A percentile compares a stretch with the other conserved stretches of the same genome.
Evolutionary conservation across 2,113 vertebrate species (phyloP).

Genomic region (Melanocharis versteri): DNA sequence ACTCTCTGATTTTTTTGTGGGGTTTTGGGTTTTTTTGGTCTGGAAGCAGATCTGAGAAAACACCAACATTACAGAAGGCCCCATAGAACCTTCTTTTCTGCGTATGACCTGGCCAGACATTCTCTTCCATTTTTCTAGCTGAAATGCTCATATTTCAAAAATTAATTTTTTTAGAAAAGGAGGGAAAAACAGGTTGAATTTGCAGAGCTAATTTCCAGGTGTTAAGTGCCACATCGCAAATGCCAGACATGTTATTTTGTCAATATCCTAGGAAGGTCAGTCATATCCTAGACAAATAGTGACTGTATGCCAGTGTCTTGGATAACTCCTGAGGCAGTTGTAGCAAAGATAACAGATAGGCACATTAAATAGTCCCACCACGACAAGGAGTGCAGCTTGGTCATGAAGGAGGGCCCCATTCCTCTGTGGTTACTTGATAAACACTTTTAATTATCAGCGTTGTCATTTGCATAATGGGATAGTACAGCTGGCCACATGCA

Average conservation of each 20-base stretch:
- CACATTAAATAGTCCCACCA: neutral
- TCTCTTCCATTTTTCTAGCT: neutral
- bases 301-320: neutral
- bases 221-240: neutral
- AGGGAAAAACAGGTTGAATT: neutral
- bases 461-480: slow-evolving; percentile 49
- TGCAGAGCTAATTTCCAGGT: neutral
- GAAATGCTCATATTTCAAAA: neutral
- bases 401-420: neutral
- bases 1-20: neutral
- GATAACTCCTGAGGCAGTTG: neutral
- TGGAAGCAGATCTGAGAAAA: neutral
- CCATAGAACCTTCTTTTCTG: neutral
- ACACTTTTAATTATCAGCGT: slow-evolving; percentile 29
- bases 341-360: neutral
- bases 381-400: neutral
- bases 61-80: neutral
- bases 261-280: neutral
- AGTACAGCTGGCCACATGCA: slow-evolving; percentile 11
- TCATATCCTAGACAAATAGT: neutral
- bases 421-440: slow-evolving; percentile 42
- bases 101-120: neutral
- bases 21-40: neutral
- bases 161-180: neutral
- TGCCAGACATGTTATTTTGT: neutral